Evolutionary conservation across 2,797 vertebrate genomes (phyloP).

Genomic region (Periophthalmus magnuspinnatus): DNA sequence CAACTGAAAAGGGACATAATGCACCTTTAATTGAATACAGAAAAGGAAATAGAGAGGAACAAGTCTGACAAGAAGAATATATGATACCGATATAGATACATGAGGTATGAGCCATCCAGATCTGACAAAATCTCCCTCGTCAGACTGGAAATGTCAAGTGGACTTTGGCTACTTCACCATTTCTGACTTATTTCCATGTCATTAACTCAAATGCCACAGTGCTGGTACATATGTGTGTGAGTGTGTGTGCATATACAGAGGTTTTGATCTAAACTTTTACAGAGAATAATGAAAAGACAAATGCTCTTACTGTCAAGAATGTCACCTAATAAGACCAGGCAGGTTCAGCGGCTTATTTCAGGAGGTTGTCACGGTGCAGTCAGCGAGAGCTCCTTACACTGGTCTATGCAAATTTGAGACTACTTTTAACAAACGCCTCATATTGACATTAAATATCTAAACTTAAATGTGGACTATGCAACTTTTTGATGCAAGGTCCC

Average conservation of each 20-base stretch:
- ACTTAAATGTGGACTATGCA: too few species aligned
- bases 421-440: neutral
- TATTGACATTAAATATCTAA: neutral
- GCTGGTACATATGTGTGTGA: constrained; percentile 21
- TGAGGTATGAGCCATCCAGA: constrained; percentile 16
- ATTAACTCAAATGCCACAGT: constrained; percentile 70
- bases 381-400: neutral
- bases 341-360: neutral
- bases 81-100: neutral
- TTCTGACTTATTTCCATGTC: constrained; percentile 61
- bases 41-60: neutral
- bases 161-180: constrained; percentile 45
- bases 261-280: constrained; percentile 14
- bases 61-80: neutral
- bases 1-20: too few species aligned
- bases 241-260: neutral
- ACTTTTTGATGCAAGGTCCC: too few species aligned
- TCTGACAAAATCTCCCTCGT: constrained; percentile 40
- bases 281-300: neutral
- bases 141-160: constrained; percentile 72
- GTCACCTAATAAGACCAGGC: neutral
- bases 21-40: neutral
- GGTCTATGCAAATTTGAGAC: neutral
- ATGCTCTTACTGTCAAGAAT: constrained; percentile 3
- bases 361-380: neutral